Percentiles rank a stretch among this genome's conserved stretches.
These are phyloP conservation scores for Natrix natrix DNA, from an alignment of 2,797 vertebrate genomes.

Conservation along the genomic window DNA sequence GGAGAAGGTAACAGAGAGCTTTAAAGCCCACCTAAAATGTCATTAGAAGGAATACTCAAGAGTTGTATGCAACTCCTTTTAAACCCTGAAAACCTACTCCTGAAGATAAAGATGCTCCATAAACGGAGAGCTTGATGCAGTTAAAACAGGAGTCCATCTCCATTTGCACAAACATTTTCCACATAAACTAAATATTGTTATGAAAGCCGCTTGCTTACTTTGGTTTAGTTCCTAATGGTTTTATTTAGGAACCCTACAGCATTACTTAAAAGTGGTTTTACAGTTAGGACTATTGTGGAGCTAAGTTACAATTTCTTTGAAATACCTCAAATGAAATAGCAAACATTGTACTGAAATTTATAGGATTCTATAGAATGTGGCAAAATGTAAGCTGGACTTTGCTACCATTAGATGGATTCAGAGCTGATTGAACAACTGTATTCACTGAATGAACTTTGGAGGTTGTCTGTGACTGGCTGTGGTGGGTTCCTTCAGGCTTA, in stretches of 20 bases:
- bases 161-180: not conserved
- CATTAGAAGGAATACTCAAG: not conserved
- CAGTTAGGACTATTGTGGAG: not conserved
- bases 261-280: not conserved
- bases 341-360: not conserved
- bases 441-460: not conserved
- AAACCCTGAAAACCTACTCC: not conserved
- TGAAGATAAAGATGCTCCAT: not conserved
- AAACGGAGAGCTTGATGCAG: not conserved
- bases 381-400: not conserved
- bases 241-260: not conserved
- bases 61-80: not conserved
- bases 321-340: not conserved
- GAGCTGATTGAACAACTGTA: not conserved
- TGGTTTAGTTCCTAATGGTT: not conserved
- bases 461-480: not conserved
- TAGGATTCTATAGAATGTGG: not conserved
- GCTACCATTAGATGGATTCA: not conserved
- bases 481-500: not conserved
- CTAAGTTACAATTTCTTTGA: not conserved
- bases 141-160: not conserved
- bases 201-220: not conserved
- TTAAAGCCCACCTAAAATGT: not conserved
- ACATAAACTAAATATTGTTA: not conserved
- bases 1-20: not conserved